phyloP scores from a whole-genome alignment of 1,140 invertebrate species.

The Drosophila repleta region DNA sequence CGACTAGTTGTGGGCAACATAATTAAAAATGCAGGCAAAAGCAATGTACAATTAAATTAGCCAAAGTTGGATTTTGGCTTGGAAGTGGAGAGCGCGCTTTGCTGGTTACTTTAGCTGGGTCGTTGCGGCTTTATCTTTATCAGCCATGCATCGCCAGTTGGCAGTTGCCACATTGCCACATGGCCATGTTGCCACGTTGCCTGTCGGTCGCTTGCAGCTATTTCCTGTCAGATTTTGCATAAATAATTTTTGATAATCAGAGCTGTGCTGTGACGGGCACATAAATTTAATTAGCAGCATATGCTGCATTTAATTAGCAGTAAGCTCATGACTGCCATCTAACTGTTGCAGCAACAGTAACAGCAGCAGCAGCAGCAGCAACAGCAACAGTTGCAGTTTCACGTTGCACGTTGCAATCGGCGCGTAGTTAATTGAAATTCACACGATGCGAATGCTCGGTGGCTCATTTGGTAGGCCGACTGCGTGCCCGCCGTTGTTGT shows the following conservation, averaged over 20 bases:
- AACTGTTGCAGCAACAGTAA: conserved; percentile 37
- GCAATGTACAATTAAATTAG: conserved; percentile 80
- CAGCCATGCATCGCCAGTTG: conserved; percentile 50
- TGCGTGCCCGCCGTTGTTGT: conserved; percentile 57
- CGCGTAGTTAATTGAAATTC: conserved; percentile 76
- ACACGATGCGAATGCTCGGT: conserved; percentile 70
- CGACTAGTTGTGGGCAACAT: conserved; percentile 46
- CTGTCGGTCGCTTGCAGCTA: conserved; percentile 62
- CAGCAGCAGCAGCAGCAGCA: conserved; percentile 24
- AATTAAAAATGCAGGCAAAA: conserved; percentile 78
- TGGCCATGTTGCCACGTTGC: conserved; percentile 17
- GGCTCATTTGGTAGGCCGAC: conserved; percentile 76
- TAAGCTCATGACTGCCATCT: conserved; percentile 64
- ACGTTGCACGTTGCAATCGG: conserved; percentile 22
- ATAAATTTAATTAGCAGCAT: conserved; percentile 81
- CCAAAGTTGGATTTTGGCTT: conserved; percentile 26
- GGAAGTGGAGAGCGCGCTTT: conserved; percentile 25
- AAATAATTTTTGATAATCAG: conserved; percentile 82
- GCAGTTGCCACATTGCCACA: conserved; percentile 22
- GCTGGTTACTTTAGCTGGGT: conserved; percentile 9
- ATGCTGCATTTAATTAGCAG: conserved; percentile 82
- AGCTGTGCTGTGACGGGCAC: conserved; percentile 74
- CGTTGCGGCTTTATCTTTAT: conserved; percentile 44
- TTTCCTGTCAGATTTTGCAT: conserved; percentile 82
- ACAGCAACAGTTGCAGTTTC: conserved; percentile 19